Conservation (phyloP, 2,113 vertebrate species). For the Gasterosteus nipponicus region DNA sequence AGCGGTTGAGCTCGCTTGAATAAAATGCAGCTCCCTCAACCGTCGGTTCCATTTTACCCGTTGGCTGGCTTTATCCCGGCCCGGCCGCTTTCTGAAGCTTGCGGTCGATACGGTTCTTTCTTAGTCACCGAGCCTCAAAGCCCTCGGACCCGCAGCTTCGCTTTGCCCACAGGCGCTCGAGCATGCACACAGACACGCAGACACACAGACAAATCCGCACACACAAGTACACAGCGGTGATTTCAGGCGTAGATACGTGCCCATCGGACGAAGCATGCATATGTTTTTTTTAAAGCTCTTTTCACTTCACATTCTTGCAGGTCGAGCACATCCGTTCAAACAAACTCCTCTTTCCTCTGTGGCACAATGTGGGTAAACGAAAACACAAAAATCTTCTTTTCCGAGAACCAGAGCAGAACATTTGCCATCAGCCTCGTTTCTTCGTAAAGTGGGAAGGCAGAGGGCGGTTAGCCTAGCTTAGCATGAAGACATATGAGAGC, state of each 20-base stretch:
- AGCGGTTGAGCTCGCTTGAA: conserved; percentile 28
- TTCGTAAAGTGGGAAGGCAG: not conserved
- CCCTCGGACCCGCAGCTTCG: not conserved
- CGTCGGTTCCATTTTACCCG: conserved; percentile 41
- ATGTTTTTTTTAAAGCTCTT: conserved; percentile 56
- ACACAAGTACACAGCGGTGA: not conserved
- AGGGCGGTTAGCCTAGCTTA: not conserved
- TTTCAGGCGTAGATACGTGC: conserved; percentile 7
- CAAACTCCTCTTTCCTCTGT: conserved; percentile 23
- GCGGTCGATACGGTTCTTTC: conserved; percentile 31
- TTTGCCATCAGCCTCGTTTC: not conserved
- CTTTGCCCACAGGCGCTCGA: conserved; percentile 13
- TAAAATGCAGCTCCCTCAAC: conserved; percentile 34
- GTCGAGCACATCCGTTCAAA: conserved; percentile 38
- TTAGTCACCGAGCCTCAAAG: conserved; percentile 37
- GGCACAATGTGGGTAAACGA: conserved; percentile 12
- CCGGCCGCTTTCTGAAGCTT: conserved; percentile 30
- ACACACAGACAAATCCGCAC: not conserved
- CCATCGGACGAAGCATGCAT: conserved; percentile 14
- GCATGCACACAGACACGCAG: too few species aligned
- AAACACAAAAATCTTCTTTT: conserved; percentile 4
- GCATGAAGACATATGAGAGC: not conserved
- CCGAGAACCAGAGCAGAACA: not conserved
- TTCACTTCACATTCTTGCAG: conserved; percentile 39
- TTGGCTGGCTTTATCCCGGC: conserved; percentile 26